Evolutionary conservation across 1,140 invertebrate species (phyloP), one percentile per base, ranked within the genome.

Genomic region (Samia ricini): DNA sequence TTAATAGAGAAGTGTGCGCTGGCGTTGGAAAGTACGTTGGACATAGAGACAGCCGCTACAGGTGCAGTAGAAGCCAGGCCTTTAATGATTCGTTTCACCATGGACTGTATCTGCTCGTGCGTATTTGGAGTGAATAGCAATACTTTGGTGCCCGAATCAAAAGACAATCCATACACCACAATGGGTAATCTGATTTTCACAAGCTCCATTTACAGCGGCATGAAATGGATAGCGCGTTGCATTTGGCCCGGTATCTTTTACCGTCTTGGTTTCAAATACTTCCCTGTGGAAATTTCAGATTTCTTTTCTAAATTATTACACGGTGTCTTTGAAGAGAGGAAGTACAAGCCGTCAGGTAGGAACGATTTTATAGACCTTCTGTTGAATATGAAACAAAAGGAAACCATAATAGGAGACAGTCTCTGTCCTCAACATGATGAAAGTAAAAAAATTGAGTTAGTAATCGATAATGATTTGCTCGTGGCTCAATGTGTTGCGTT

Each of bases 401-500:
- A 68, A 0, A 55, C 8, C 3, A 61, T 76, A 0, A 49, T 21
- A 15, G 70, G 66, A 7, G 77, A 74, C 33, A 63, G 54, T 49
- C 29, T 77, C 19, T 29, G 26, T 29, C 18, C 49, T 20, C 12
- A 21, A 51, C 12, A 51, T 18, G 8, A 51, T 6, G 8, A 51
- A 10, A 29, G 3, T 1, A 22, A 36, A 2, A 49, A 60, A 50
- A 29, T 70, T 1, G 51, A 48, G 10, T n/a, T 76, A 10, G 42
- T 67, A 58, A 56, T 72, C 3, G 60, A 67, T 0, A 89, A 91
- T 2, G 88, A 92, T 12, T 87, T 92, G 66, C 89, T 96, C 4
- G 77, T 93, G 1, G 92, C 93, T 0, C 94, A 95, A 69, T 92
- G 92, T 0, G 83, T 93, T 0, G 49, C 94, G 6, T 95, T 96